These are phyloP conservation scores for Tetraodon nigroviridis DNA, from an alignment of 2,113 vertebrate genomes.

Conservation along the genomic window DNA sequence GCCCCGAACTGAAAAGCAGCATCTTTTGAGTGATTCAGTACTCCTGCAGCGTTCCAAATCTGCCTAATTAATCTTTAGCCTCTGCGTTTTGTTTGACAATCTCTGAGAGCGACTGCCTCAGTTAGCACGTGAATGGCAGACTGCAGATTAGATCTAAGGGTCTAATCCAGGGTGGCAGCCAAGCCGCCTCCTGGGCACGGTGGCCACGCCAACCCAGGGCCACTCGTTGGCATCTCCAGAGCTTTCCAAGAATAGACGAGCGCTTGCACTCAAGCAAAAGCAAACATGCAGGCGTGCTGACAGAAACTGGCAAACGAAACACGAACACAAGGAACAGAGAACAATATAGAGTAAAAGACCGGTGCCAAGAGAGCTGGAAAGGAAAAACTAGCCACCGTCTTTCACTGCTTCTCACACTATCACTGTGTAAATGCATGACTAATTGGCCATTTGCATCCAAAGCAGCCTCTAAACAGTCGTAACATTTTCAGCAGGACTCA, in stretches of 20 bases:
- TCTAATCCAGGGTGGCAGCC: conserved; percentile 22
- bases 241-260: conserved; percentile 37
- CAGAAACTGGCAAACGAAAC: conserved; percentile 13
- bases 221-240: conserved; percentile 43
- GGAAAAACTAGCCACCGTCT: background rate
- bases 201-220: conserved; percentile 34
- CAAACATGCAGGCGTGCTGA: conserved; percentile 9
- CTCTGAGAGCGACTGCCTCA: background rate
- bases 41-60: background rate
- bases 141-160: conserved; percentile 37
- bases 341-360: background rate
- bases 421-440: conserved; percentile 1
- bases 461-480: background rate
- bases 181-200: conserved; percentile 21
- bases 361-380: background rate
- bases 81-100: conserved; percentile 17
- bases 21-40: background rate
- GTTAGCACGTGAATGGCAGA: conserved; percentile 21
- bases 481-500: conserved; percentile 25
- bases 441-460: conserved; percentile 12
- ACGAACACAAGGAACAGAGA: background rate
- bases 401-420: background rate
- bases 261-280: conserved; percentile 7
- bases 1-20: background rate
- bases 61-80: conserved; percentile 8